A percentile compares a stretch with the other conserved stretches of the same genome.
Evolutionary conservation across 2,888 invertebrate genomes (phyloP).

Genomic region (Ochropleura plecta): DNA sequence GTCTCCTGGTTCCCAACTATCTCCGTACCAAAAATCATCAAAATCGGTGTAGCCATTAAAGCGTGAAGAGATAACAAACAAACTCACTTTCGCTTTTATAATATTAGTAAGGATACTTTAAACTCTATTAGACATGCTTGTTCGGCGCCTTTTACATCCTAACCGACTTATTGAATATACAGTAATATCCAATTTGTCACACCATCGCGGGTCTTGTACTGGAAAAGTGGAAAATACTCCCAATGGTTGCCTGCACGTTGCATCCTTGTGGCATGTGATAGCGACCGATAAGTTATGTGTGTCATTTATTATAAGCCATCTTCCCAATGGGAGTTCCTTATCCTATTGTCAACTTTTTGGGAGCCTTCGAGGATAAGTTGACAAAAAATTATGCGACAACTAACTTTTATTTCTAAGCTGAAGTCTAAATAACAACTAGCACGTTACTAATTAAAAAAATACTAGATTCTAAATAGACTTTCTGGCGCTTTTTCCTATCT

Average conservation of each 20-base stretch:
- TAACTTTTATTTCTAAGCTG: neutral
- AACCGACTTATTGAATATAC: neutral
- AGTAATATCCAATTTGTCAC: slow-evolving; percentile 14
- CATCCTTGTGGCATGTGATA: slow-evolving; percentile 21
- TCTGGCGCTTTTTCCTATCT: neutral
- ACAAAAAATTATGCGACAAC: neutral
- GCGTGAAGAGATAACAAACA: no score
- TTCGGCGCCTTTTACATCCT: neutral
- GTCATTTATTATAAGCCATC: neutral
- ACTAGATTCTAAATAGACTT: neutral
- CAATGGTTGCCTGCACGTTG: slow-evolving; percentile 13
- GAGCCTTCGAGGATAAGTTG: neutral
- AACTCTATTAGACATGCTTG: neutral
- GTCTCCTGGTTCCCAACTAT: no score
- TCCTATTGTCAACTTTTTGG: neutral
- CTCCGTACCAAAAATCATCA: no score
- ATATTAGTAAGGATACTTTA: neutral
- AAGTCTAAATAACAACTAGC: neutral
- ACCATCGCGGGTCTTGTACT: neutral
- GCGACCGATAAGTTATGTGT: neutral
- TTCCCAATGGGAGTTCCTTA: neutral
- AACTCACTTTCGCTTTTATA: no score
- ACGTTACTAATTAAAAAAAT: neutral
- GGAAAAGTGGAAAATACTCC: slow-evolving; percentile 26
- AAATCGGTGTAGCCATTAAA: no score